Evolutionary conservation across 2,113 vertebrate species (phyloP).

Genomic region (Peromyscus maniculatus): DNA sequence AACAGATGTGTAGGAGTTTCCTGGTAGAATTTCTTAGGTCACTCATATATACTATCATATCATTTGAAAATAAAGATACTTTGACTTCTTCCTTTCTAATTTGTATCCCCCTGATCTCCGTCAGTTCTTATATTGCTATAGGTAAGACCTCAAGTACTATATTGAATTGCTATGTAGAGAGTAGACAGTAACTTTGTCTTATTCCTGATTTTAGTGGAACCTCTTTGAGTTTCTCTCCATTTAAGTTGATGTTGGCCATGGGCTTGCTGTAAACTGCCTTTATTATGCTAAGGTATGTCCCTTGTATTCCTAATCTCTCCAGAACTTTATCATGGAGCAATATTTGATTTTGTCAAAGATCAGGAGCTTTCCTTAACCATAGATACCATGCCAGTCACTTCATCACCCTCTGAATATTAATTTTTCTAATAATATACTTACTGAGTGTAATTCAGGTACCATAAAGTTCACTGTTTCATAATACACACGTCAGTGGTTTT

Average conservation of each 20-base stretch:
- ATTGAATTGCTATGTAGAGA: background rate
- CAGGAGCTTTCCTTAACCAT: background rate
- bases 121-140: background rate
- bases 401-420: background rate
- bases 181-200: background rate
- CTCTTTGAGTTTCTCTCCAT: background rate
- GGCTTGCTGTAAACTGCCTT: background rate
- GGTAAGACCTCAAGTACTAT: background rate
- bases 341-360: background rate
- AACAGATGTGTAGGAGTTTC: background rate
- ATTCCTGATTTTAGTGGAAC: background rate
- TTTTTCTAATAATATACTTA: conserved; percentile 10
- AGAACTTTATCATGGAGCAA: background rate
- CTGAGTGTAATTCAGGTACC: background rate
- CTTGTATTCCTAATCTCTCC: background rate
- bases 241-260: background rate
- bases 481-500: background rate
- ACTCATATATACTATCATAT: background rate
- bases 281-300: background rate
- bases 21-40: background rate
- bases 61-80: background rate
- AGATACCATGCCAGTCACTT: background rate
- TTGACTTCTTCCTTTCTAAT: background rate
- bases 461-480: background rate
- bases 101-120: background rate